phyloP scores from a whole-genome alignment of 2,888 invertebrate genomes.

The Tinea pellionella region DNA sequence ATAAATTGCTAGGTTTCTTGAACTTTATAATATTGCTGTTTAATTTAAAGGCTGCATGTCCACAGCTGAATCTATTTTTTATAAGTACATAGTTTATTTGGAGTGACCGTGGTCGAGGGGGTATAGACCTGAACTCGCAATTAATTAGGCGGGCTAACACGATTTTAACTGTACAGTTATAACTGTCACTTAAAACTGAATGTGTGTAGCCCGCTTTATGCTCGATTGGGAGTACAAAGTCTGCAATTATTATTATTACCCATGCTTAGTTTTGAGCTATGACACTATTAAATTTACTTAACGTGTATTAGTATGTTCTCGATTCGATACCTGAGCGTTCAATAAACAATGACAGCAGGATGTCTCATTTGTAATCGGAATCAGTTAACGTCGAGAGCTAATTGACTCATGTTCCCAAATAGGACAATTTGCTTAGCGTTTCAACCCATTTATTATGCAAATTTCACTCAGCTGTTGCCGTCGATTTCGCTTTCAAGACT shows the following conservation, averaged over 20 bases:
- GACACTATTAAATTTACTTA: too few species aligned
- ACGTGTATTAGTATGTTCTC: neutral
- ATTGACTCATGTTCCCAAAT: slow-evolving; percentile 34
- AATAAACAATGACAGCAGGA: neutral
- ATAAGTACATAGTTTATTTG: too few species aligned
- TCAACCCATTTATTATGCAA: slow-evolving; percentile 39
- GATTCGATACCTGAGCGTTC: neutral
- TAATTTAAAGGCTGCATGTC: neutral
- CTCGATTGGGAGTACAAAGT: too few species aligned
- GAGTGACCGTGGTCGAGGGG: too few species aligned
- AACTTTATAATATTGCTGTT: neutral
- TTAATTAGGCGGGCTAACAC: too few species aligned
- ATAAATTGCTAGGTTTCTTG: neutral
- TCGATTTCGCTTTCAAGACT: slow-evolving; percentile 18
- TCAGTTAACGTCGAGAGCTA: slow-evolving; percentile 28
- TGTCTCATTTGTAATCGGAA: slow-evolving; percentile 12
- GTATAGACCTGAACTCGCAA: too few species aligned
- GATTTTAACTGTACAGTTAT: too few species aligned
- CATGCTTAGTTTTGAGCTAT: too few species aligned
- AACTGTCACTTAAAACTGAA: too few species aligned
- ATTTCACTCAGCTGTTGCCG: slow-evolving; percentile 41
- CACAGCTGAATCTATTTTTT: too few species aligned
- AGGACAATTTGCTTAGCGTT: slow-evolving; percentile 24
- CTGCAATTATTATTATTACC: too few species aligned
- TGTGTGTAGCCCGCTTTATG: too few species aligned